Conservation (phyloP, 1,140 invertebrate species). For the Diorhabda sublineata region DNA sequence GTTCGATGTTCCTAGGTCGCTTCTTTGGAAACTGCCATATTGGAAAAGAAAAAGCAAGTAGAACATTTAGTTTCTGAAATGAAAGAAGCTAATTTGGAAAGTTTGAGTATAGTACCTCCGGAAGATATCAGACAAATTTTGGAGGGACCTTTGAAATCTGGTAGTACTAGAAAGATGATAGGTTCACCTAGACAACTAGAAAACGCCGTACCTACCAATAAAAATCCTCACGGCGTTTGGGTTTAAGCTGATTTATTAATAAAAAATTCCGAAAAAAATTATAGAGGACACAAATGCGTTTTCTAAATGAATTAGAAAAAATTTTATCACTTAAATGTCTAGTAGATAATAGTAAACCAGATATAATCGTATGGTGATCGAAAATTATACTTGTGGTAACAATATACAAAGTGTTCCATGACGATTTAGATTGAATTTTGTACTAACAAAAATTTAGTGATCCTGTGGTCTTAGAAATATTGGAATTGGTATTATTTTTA, state of each 20-base stretch:
- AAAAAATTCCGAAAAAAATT: too few relatives aligned
- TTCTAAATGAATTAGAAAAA: too few relatives aligned
- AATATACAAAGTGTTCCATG: too few relatives aligned
- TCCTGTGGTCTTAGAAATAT: too few relatives aligned
- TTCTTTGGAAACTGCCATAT: slow-evolving; percentile 71
- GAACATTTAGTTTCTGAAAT: slow-evolving; percentile 81
- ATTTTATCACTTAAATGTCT: too few relatives aligned
- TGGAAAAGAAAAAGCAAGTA: slow-evolving; percentile 80
- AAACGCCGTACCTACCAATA: slow-evolving; percentile 89
- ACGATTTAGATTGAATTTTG: too few relatives aligned
- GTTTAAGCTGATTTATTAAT: slow-evolving; percentile 55
- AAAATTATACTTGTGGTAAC: too few relatives aligned
- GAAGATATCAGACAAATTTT: slow-evolving; percentile 77
- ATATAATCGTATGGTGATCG: too few relatives aligned
- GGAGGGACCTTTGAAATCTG: slow-evolving; percentile 78
- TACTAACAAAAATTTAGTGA: too few relatives aligned
- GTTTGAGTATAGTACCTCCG: slow-evolving; percentile 74
- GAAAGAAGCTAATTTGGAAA: slow-evolving; percentile 88
- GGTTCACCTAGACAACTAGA: slow-evolving; percentile 86
- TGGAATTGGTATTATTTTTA: too few relatives aligned
- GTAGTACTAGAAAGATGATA: slow-evolving; percentile 83
- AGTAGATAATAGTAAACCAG: too few relatives aligned
- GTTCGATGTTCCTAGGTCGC: slow-evolving; percentile 52
- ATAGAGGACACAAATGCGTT: too few relatives aligned
- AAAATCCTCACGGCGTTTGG: slow-evolving; percentile 95